A percentile compares a stretch with the other conserved stretches of the same genome.
Evolutionary conservation across 2,888 invertebrate genomes (phyloP).

Genomic region (Tolmerus cingulatus): DNA sequence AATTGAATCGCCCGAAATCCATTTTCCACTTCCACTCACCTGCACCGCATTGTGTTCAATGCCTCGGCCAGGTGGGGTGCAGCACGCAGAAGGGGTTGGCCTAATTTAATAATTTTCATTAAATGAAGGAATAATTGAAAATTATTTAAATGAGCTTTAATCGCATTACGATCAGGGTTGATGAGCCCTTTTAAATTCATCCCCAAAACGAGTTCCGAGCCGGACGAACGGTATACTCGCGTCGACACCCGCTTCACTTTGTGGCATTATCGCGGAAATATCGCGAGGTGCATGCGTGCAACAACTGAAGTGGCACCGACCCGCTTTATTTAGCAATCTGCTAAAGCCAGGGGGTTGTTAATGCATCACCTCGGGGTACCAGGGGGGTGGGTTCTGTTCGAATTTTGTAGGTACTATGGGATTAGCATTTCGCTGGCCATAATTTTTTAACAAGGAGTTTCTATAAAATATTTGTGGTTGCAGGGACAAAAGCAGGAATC

Average conservation of each 20-base stretch:
- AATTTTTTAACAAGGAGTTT: not conserved
- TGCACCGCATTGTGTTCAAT: not conserved
- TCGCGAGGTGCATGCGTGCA: conserved; percentile 5
- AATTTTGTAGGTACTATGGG: not conserved
- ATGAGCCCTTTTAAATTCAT: conserved; percentile 29
- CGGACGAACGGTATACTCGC: not conserved
- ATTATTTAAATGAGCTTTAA: conserved; percentile 39
- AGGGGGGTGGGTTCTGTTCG: not conserved
- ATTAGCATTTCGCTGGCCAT: not conserved
- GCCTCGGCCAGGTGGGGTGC: not conserved
- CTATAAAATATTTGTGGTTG: not conserved
- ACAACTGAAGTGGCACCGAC: not conserved
- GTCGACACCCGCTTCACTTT: not conserved
- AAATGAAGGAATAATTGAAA: conserved; percentile 37
- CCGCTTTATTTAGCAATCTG: not conserved
- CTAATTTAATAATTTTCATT: conserved; percentile 34
- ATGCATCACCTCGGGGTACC: not conserved
- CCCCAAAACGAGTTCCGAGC: not conserved
- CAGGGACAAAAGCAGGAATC: too few species aligned
- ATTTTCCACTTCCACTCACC: conserved; percentile 25
- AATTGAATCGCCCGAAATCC: conserved; percentile 21
- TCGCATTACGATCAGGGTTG: conserved; percentile 24
- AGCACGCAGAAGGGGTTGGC: not conserved
- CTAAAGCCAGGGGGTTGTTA: not conserved
- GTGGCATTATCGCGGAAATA: not conserved